These are phyloP conservation scores for Diabrotica balteata DNA, from an alignment of 2,888 invertebrate species.

Conservation along the genomic window DNA sequence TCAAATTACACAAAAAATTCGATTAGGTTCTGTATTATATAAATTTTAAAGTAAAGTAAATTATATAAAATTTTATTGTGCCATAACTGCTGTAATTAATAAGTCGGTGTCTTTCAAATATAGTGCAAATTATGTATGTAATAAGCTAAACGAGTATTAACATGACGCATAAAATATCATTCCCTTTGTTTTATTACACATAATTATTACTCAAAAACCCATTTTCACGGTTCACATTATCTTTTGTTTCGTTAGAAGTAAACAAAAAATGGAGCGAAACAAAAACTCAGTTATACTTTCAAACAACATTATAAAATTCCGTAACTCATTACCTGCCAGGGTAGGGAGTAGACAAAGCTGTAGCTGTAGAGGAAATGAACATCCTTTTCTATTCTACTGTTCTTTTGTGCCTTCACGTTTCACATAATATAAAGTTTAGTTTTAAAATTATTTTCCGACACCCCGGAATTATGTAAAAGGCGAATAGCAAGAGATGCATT, in stretches of 20 bases:
- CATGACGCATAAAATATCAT: too few species aligned
- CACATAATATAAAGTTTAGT: constrained; percentile 27
- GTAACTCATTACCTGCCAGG: constrained; percentile 29
- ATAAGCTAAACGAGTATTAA: too few species aligned
- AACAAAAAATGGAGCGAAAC: constrained; percentile 12
- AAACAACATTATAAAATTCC: constrained; percentile 24
- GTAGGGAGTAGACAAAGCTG: constrained; percentile 28
- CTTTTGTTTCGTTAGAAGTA: constrained; percentile 15
- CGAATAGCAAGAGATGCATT: constrained; percentile 23
- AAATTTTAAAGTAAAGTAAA: too few species aligned
- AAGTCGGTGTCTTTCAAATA: too few species aligned
- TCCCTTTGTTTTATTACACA: neutral
- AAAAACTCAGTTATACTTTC: constrained; percentile 6
- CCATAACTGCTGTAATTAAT: too few species aligned
- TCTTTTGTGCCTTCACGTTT: constrained; percentile 26
- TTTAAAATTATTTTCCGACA: constrained; percentile 24
- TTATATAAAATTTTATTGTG: too few species aligned
- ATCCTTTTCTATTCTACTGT: constrained; percentile 23
- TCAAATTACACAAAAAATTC: too few species aligned
- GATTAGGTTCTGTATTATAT: too few species aligned
- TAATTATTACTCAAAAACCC: neutral
- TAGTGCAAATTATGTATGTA: too few species aligned
- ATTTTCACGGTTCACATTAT: neutral
- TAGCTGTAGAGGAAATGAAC: constrained; percentile 31
- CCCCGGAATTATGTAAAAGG: constrained; percentile 20